Percentiles rank a stretch among this genome's conserved stretches.
phyloP scores from a whole-genome alignment of 92 coral and sea anemone species.

The Epizoanthus illoricatus region DNA sequence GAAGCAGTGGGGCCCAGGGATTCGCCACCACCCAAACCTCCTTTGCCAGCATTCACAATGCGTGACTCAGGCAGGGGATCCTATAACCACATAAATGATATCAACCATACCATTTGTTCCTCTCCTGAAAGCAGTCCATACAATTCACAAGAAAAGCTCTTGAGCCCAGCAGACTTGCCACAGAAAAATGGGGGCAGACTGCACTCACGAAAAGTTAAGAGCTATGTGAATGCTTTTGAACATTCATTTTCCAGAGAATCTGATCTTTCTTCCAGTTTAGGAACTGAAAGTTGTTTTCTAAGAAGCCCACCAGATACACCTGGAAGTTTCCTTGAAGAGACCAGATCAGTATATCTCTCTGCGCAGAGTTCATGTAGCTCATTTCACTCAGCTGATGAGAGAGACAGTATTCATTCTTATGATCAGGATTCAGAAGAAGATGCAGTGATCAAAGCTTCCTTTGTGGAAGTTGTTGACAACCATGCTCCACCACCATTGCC shows the following conservation, averaged over 20 bases:
- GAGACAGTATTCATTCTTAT: slow-evolving; percentile 52
- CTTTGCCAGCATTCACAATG: slow-evolving; percentile 50
- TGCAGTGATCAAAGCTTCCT: slow-evolving; percentile 70
- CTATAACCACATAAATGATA: slow-evolving; percentile 69
- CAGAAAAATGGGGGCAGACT: slow-evolving; percentile 29
- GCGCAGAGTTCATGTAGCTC: slow-evolving; percentile 76
- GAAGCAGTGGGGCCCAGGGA: slow-evolving; percentile 62
- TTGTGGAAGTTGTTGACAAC: slow-evolving; percentile 70
- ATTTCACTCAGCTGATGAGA: slow-evolving; percentile 72
- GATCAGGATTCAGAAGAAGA: slow-evolving; percentile 54
- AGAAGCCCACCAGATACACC: slow-evolving; percentile 67
- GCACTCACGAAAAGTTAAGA: slow-evolving; percentile 39
- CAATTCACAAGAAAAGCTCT: slow-evolving; percentile 43
- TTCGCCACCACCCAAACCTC: slow-evolving; percentile 67
- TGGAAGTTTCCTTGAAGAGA: slow-evolving; percentile 60
- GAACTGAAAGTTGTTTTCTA: slow-evolving; percentile 52
- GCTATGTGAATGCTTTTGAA: slow-evolving; percentile 19
- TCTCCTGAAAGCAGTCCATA: slow-evolving; percentile 43
- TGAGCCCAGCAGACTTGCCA: slow-evolving; percentile 57
- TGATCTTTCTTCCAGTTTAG: slow-evolving; percentile 63
- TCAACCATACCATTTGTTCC: slow-evolving; percentile 40
- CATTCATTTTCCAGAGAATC: slow-evolving; percentile 61
- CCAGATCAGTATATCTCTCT: slow-evolving; percentile 52
- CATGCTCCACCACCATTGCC: slow-evolving; percentile 59
- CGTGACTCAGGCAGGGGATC: slow-evolving; percentile 90